Base-by-base conservation (phyloP, 2,888 invertebrate species). In the Tridacna crocea region DNA sequence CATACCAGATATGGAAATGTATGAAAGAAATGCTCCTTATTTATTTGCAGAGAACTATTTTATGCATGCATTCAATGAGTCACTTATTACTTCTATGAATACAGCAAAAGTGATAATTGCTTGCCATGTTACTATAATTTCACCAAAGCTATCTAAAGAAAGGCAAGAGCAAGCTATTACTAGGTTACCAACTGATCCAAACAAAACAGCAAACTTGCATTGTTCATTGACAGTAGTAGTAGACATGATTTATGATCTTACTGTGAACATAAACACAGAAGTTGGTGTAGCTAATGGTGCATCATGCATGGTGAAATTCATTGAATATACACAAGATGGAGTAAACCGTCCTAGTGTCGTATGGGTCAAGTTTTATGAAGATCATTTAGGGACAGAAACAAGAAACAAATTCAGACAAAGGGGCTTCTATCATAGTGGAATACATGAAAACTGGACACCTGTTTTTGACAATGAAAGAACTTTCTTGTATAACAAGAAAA, bases 391-490 rank as follows among this genome's bases (percentile, higher is more conserved):
- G 78, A 80, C 68, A n/a, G 2, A 36, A 75, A n/a, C n/a, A n/a
- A n/a, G n/a, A n/a, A n/a, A n/a, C n/a, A n/a, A n/a, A n/a, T n/a
- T n/a, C n/a, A n/a, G 77, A 58, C 73, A 84, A 76, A n/a, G 77
- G 70, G 68, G 55, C 46, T 63, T 83, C 19, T 83, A 78, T 68
- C 70, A 76, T 58, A 46, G 27, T 19, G 22, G 70, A 22, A 77
- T 84, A 26, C 26, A 82, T 75, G 51, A 47, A 24, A 66, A 65
- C 22, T 87, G 87, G 81, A 86, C 83, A 17, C 83, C 82, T 58
- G 72, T 86, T 48, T 84, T 86, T 82, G 86, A 86, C 66, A 76
- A n/a, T n/a, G n/a, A n/a, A n/a, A n/a, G n/a, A n/a, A n/a, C n/a
- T n/a, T n/a, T n/a, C n/a, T n/a, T n/a, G n/a, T n/a, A n/a, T n/a